A percentile compares a stretch with the other conserved stretches of the same genome.
phyloP scores from a whole-genome alignment of 92 coral and sea anemone species.

The Palythoa grandis region DNA sequence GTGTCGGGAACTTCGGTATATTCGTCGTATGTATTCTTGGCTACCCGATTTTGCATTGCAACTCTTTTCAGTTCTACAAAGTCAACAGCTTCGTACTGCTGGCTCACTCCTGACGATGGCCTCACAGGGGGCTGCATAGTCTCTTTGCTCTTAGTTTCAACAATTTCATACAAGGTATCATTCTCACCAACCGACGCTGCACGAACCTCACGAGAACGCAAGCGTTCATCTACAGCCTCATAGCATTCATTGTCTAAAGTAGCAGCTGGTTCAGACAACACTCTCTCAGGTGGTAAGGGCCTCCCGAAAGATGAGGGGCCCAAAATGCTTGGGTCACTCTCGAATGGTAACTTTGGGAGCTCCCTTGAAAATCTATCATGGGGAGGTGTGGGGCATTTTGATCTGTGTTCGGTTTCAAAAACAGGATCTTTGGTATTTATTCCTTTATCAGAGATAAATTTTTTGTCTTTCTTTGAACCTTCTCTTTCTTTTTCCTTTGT shows the following conservation, averaged over 20 bases:
- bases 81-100: conserved; percentile 39
- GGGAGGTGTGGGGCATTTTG: conserved; percentile 28
- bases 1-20: conserved; percentile 10
- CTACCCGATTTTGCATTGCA: conserved; percentile 3
- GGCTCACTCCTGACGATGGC: conserved; percentile 2
- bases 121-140: neutral
- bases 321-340: conserved; percentile 15
- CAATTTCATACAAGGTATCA: conserved; percentile 28
- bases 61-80: conserved; percentile 7
- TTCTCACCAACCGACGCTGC: neutral
- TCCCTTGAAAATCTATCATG: conserved; percentile 13
- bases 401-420: neutral
- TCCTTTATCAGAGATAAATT: neutral
- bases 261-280: neutral
- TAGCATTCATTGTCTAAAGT: neutral
- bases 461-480: conserved; percentile 4
- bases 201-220: neutral
- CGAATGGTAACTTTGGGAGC: conserved; percentile 22
- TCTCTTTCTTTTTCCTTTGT: conserved; percentile 22
- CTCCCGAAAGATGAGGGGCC: neutral
- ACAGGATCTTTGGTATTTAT: neutral
- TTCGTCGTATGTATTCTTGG: neutral
- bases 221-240: neutral
- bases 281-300: conserved; percentile 7
- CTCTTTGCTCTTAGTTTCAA: conserved; percentile 17